Evolutionary conservation across 2,797 vertebrate genomes (phyloP).

Genomic region (Falco rusticolus): DNA sequence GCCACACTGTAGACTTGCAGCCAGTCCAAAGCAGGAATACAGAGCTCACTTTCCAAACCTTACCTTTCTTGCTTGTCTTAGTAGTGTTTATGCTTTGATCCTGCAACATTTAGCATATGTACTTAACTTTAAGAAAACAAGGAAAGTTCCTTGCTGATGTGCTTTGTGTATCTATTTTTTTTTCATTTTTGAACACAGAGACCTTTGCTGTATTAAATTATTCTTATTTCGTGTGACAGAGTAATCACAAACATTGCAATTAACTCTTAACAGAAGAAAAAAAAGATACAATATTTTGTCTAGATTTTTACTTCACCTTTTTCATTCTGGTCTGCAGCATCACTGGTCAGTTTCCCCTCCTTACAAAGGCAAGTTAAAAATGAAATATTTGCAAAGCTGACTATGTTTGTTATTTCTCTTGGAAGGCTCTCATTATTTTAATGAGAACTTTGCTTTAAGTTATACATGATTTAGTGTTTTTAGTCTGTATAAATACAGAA

Average conservation of each 20-base stretch:
- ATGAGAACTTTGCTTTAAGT: background rate
- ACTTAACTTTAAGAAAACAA: background rate
- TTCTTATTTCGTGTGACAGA: background rate
- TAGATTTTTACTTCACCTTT: background rate
- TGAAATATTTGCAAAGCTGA: background rate
- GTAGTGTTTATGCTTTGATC: background rate
- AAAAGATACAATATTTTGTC: background rate
- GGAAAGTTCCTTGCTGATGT: background rate
- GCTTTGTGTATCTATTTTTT: background rate
- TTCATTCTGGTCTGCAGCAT: background rate
- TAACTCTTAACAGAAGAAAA: background rate
- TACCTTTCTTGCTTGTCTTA: background rate
- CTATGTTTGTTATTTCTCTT: background rate
- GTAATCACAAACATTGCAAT: background rate
- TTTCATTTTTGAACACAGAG: background rate
- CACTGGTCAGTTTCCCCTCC: background rate
- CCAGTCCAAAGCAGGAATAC: background rate
- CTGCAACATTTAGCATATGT: background rate
- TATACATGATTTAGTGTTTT: background rate
- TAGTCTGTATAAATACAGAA: background rate
- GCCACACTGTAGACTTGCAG: background rate
- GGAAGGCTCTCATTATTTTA: background rate
- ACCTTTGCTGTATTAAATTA: background rate
- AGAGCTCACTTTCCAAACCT: background rate
- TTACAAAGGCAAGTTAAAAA: background rate